Percentiles rank a stretch among this genome's conserved stretches.
Evolutionary conservation across 2,888 invertebrate species (phyloP).

Genomic region (Cerceris ruficornis): DNA sequence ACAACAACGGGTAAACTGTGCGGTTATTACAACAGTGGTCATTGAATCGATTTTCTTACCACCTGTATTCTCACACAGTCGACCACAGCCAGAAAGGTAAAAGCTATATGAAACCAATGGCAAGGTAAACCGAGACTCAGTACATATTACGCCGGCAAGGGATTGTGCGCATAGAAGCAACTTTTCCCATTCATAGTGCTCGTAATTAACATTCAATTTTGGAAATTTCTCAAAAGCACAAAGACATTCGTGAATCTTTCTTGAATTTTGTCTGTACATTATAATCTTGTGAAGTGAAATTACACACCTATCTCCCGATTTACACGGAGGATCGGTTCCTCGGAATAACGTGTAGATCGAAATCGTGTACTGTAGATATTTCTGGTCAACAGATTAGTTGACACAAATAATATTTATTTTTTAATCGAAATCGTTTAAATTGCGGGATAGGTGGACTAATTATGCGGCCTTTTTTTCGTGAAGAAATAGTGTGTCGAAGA

Average conservation of each 20-base stretch:
- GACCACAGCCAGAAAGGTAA: conserved; percentile 66
- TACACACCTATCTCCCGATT: too few species aligned
- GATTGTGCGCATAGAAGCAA: conserved; percentile 40
- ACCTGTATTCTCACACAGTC: conserved; percentile 72
- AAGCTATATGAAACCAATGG: conserved; percentile 70
- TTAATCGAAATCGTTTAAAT: too few species aligned
- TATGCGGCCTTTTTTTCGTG: too few species aligned
- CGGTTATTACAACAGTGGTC: conserved; percentile 54
- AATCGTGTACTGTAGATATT: too few species aligned
- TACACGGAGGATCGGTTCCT: too few species aligned
- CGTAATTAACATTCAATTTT: conserved; percentile 23
- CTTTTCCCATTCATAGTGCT: conserved; percentile 10
- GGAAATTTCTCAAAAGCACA: conserved; percentile 15
- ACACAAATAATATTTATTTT: too few species aligned
- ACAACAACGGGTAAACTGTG: conserved; percentile 16
- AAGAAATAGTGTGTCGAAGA: background rate
- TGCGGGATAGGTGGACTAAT: too few species aligned
- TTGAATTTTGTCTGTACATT: too few species aligned
- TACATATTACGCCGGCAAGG: conserved; percentile 67
- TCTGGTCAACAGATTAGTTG: too few species aligned
- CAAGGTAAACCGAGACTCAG: conserved; percentile 75
- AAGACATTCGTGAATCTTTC: background rate
- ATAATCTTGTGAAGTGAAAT: too few species aligned
- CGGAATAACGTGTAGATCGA: too few species aligned
- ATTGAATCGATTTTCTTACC: conserved; percentile 76